Conservation (phyloP, 2,888 invertebrate genomes). For the Druceiella hillmani region DNA sequence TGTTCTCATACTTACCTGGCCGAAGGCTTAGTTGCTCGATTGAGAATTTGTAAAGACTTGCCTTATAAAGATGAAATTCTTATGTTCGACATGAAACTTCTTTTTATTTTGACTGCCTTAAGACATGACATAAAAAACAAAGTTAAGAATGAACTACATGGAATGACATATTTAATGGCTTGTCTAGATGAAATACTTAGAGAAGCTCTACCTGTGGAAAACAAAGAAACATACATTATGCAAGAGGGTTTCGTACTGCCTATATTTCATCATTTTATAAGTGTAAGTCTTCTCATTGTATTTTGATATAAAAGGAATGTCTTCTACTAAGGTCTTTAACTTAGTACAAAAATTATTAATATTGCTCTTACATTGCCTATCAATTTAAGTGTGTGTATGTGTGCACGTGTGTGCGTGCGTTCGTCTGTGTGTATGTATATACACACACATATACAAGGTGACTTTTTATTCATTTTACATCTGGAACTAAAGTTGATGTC, state of each 20-base stretch:
- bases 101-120: slow-evolving; percentile 85
- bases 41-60: slow-evolving; percentile 62
- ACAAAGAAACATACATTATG: slow-evolving; percentile 5
- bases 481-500: no score
- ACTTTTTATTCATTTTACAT: no score
- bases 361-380: no score
- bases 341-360: no score
- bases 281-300: slow-evolving; percentile 28
- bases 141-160: slow-evolving; percentile 63
- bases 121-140: slow-evolving; percentile 61
- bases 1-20: slow-evolving; percentile 57
- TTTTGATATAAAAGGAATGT: slow-evolving; percentile 11
- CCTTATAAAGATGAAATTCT: slow-evolving; percentile 65
- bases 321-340: no score
- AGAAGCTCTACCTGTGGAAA: slow-evolving; percentile 29
- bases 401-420: no score
- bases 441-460: no score
- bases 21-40: slow-evolving; percentile 66
- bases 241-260: slow-evolving; percentile 27
- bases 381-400: no score
- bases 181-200: slow-evolving; percentile 60
- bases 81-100: slow-evolving; percentile 80
- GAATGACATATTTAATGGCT: slow-evolving; percentile 62
- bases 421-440: no score
- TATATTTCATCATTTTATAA: slow-evolving; percentile 30